Conservation (phyloP, 2,113 vertebrate species). For the Lasiurus borealis region DNA sequence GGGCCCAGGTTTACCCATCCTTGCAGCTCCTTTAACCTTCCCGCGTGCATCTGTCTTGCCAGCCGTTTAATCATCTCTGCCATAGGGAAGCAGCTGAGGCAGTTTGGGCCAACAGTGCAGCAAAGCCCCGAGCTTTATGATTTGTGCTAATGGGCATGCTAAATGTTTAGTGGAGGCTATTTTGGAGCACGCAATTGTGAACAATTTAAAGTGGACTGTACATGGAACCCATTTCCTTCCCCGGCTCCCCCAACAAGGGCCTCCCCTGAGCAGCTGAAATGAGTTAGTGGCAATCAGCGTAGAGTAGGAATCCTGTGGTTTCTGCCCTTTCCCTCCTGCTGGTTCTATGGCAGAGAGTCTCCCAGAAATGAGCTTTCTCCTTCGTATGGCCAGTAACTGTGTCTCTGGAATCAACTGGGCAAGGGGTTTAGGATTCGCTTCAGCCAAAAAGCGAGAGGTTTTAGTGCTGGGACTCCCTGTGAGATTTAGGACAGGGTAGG, state of each 20-base stretch:
- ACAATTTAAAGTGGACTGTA: conserved; percentile 77
- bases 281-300: conserved; percentile 76
- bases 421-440: background rate
- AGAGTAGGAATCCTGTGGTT: conserved; percentile 77
- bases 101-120: conserved; percentile 25
- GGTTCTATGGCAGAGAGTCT: conserved; percentile 69
- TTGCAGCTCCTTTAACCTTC: conserved; percentile 58
- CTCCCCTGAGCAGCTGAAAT: conserved; percentile 79
- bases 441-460: background rate
- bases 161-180: conserved; percentile 71
- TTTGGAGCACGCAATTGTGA: conserved; percentile 73
- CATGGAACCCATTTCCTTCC: conserved; percentile 78
- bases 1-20: conserved; percentile 67
- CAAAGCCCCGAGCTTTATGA: conserved; percentile 59
- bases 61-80: conserved; percentile 67
- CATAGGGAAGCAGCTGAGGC: conserved; percentile 46
- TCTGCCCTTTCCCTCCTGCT: conserved; percentile 76
- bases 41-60: conserved; percentile 40
- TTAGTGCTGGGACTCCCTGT: background rate
- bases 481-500: background rate
- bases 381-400: conserved; percentile 35
- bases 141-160: conserved; percentile 63
- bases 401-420: conserved; percentile 55
- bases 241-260: conserved; percentile 63
- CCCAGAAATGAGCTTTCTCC: conserved; percentile 71